Conservation (phyloP, 2,797 vertebrate genomes). For the Bucorvus abyssinicus region DNA sequence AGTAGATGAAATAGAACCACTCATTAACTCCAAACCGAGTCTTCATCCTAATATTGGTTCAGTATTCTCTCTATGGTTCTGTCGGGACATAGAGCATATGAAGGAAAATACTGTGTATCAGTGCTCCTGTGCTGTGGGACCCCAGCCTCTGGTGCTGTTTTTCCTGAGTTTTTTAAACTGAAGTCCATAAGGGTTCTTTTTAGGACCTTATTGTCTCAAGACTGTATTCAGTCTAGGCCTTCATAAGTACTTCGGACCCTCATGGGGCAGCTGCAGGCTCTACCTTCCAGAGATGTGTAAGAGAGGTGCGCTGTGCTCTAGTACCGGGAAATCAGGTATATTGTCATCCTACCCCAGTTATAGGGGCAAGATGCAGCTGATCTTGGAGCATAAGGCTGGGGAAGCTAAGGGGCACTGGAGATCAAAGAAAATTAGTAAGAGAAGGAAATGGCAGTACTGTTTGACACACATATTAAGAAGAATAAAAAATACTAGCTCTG, state of each 20-base stretch:
- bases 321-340: neutral
- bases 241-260: neutral
- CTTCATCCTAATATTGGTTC: neutral
- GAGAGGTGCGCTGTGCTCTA: neutral
- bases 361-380: neutral
- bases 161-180: neutral
- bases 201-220: neutral
- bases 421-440: neutral
- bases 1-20: neutral
- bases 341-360: neutral
- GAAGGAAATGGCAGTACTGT: neutral
- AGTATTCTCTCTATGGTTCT: neutral
- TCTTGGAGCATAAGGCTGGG: neutral
- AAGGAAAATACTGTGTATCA: neutral
- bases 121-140: neutral
- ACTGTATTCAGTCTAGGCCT: neutral
- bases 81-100: neutral
- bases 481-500: neutral
- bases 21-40: neutral
- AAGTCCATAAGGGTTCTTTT: neutral
- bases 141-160: neutral
- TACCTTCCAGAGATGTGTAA: neutral
- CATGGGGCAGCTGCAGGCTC: neutral
- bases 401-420: neutral
- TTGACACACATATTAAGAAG: neutral